Percentiles rank a stretch among this genome's conserved stretches.
Conservation (phyloP, 2,888 invertebrate species). For the Protophormia terraenovae region DNA sequence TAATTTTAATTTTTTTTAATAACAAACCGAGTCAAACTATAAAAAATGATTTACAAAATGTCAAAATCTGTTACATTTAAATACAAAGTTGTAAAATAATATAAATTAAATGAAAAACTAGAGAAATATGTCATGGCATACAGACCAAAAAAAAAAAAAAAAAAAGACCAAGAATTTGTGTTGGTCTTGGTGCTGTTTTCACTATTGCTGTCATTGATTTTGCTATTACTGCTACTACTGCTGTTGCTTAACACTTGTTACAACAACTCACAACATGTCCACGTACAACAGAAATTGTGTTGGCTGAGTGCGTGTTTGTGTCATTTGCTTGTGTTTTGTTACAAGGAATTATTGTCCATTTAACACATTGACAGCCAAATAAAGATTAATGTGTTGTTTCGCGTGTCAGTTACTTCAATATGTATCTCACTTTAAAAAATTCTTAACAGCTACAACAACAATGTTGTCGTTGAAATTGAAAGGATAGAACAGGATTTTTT, state of each 20-base stretch:
- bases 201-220: too few species aligned
- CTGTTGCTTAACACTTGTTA: conserved; percentile 10
- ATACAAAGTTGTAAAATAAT: background rate
- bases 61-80: conserved; percentile 35
- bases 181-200: background rate
- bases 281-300: background rate
- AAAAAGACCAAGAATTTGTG: background rate
- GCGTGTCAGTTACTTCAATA: conserved; percentile 33
- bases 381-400: conserved; percentile 69
- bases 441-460: background rate
- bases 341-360: conserved; percentile 70
- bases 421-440: background rate
- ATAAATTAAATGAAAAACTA: background rate
- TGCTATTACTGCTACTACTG: background rate
- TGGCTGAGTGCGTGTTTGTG: background rate
- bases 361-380: conserved; percentile 71
- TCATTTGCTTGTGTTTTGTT: conserved; percentile 52
- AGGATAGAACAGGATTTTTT: background rate
- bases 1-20: background rate
- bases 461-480: background rate
- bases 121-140: background rate
- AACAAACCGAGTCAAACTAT: background rate
- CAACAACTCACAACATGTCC: conserved; percentile 5
- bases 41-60: conserved; percentile 43
- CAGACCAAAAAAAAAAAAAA: background rate